phyloP scores from a whole-genome alignment of 2,113 vertebrate genomes.

The Hippocampus comes region DNA sequence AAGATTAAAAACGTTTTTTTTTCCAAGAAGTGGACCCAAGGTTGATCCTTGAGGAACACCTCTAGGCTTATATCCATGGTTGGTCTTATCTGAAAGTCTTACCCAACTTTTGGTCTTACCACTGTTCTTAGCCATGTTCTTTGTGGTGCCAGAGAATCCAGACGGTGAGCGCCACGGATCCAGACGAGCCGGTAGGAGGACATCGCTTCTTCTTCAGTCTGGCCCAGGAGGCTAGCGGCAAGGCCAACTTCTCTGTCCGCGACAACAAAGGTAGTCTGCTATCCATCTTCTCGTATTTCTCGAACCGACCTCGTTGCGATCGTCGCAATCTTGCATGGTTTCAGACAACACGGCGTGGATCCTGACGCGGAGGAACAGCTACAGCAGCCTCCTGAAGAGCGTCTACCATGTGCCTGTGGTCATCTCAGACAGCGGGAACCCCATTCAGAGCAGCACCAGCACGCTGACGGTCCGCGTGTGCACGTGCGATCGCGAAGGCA shows the following conservation, averaged over 20 bases:
- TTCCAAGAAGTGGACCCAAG: no score
- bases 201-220: conserved; percentile 88
- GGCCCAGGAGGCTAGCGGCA: conserved; percentile 79
- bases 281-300: background rate
- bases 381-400: conserved; percentile 85
- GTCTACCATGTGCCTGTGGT: conserved; percentile 88
- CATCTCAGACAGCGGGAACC: conserved; percentile 86
- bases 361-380: conserved; percentile 82
- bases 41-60: no score
- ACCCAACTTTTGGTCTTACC: no score
- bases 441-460: conserved; percentile 89
- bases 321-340: conserved; percentile 6
- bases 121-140: background rate
- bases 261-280: conserved; percentile 86
- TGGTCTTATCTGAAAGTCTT: no score
- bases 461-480: conserved; percentile 90
- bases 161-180: conserved; percentile 88
- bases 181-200: conserved; percentile 83
- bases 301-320: background rate
- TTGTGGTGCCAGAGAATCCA: conserved; percentile 82
- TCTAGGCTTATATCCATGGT: no score
- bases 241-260: conserved; percentile 89
- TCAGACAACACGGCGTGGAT: conserved; percentile 95
- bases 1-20: no score
- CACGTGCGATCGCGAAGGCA: conserved; percentile 89